Evolutionary conservation across 2,113 vertebrate species (phyloP).

Genomic region (Centrocercus urophasianus): DNA sequence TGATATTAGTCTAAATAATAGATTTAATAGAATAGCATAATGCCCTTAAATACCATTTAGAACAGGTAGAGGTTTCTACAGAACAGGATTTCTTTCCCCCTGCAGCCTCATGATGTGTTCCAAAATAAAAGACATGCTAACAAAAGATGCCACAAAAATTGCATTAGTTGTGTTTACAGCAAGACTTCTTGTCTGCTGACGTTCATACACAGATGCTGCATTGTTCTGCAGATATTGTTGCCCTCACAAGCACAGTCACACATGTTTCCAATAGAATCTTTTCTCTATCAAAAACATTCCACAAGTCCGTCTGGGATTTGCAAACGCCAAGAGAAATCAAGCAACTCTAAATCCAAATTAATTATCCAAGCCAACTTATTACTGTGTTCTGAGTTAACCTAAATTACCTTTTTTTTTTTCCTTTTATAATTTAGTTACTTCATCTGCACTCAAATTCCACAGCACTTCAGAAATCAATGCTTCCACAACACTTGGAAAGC

Average conservation of each 20-base stretch:
- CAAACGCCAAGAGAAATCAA: slow-evolving; percentile 42
- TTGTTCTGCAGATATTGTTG: slow-evolving; percentile 10
- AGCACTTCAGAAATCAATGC: not conserved
- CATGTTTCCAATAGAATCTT: slow-evolving; percentile 49
- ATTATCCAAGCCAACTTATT: slow-evolving; percentile 14
- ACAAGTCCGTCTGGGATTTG: slow-evolving; percentile 31
- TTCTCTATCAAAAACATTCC: slow-evolving; percentile 29
- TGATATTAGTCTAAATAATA: not conserved
- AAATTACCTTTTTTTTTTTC: not conserved
- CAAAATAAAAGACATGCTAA: not conserved
- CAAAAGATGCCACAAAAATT: not conserved
- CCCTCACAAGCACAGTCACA: slow-evolving; percentile 2
- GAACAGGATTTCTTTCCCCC: not conserved
- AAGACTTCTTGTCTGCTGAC: not conserved
- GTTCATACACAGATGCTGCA: not conserved
- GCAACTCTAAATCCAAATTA: slow-evolving; percentile 38
- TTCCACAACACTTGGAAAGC: not conserved
- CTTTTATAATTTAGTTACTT: not conserved
- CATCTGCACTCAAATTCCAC: not conserved
- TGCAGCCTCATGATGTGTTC: not conserved
- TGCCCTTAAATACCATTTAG: not conserved
- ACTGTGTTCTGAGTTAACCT: not conserved
- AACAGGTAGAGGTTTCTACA: not conserved
- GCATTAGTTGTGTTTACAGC: not conserved
- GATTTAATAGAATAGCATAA: not conserved